Base-by-base conservation (phyloP, 1,140 invertebrate genomes). In the Antheraea mylitta region DNA sequence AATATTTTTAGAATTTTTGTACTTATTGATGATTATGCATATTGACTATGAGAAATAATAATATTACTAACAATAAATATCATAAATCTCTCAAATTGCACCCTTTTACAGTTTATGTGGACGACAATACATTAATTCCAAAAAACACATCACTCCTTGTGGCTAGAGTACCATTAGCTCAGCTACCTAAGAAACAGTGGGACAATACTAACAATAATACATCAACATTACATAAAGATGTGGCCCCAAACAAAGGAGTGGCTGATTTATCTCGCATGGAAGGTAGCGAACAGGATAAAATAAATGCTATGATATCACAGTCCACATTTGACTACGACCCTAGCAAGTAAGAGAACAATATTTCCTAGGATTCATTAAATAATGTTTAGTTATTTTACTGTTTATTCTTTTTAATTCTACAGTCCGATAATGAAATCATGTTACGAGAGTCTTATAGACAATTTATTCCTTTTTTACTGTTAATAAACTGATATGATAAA, bases 61-160 rank as follows among this genome's bases (percentile, higher is more conserved):
- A 42, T 42, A 42, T 7, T 42, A 7, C 11, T 42, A 42, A 11
- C 8, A 42, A 53, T 53, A 53, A 53, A 13, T 16, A 53, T 11
- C 7, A 53, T 1, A 53, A 1, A 53, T 42, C 16, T 53, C 9
- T 11, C 13, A 10, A 53, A 53, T 53, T 6, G 13, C 45, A 2
- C 53, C 69, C 85, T 82, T 76, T 95, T 95, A 61, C 91, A 99
- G 98, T 98, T 82, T 99, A 99, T 92, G 95, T 95, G 36, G 97
- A 99, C 93, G 97, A 99, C 81, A 95, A 95, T 80, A 95, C 96
- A 18, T 93, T 99, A 70, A 99, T 99, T 82, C 97, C 98, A 18
- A 99, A 99, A 92, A 99, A 99, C 90, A 98, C 98, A 66, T 99
- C 98, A 53, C 94, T 99, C n/a, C 96, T 99, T 72, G 97, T 99